Conservation (phyloP, 2,113 vertebrate species). For the Camelus dromedarius region DNA sequence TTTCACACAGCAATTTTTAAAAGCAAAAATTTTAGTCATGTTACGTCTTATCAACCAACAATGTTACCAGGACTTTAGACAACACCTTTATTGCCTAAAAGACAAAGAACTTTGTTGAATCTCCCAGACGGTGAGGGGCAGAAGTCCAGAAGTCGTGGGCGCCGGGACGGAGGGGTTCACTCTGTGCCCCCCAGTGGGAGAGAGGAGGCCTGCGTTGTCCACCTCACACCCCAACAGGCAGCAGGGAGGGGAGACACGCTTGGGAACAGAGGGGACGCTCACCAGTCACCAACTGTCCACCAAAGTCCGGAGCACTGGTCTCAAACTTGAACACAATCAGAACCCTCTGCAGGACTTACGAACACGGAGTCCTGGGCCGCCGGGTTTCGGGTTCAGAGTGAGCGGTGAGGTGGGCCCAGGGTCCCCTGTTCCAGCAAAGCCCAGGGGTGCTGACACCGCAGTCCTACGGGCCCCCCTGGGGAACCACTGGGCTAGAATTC, state of each 20-base stretch:
- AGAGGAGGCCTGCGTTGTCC: no score
- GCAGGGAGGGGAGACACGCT: neutral
- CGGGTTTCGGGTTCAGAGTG: neutral
- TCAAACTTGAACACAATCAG: neutral
- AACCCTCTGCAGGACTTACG: neutral
- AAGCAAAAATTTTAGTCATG: neutral
- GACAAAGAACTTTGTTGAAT: neutral
- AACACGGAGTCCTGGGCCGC: neutral
- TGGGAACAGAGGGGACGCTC: neutral
- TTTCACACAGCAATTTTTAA: neutral
- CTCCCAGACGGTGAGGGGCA: neutral
- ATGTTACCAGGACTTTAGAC: neutral
- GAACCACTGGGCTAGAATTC: neutral
- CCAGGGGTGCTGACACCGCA: no score
- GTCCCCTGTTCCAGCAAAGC: neutral
- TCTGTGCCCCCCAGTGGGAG: no score
- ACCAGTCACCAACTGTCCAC: neutral
- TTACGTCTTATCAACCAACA: neutral
- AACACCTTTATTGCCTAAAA: neutral
- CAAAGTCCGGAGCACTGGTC: neutral
- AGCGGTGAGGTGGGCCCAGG: fast-evolving
- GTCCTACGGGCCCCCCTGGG: neutral
- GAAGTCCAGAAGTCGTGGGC: neutral
- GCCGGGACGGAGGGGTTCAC: neutral
- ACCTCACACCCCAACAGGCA: no score